Evolutionary conservation across 2,797 vertebrate genomes (phyloP).

Genomic region (Lepilemur septentrionalis): DNA sequence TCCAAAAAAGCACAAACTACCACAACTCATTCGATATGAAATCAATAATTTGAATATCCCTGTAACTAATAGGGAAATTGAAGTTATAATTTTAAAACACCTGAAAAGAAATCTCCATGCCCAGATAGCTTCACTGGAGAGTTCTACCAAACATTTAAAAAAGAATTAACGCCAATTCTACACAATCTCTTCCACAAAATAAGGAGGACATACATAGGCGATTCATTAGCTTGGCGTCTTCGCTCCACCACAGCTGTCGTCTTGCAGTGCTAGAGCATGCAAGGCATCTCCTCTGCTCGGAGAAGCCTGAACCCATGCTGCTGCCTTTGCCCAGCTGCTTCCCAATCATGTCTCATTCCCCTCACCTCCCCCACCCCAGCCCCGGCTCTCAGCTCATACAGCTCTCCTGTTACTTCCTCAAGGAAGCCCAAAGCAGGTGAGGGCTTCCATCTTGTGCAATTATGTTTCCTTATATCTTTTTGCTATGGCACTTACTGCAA

Average conservation of each 20-base stretch:
- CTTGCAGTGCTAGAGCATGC: background rate
- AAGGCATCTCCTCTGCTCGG: background rate
- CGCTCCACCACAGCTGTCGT: background rate
- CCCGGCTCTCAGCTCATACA: background rate
- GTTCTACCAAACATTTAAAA: background rate
- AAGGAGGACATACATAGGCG: background rate
- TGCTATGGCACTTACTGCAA: background rate
- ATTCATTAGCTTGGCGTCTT: background rate
- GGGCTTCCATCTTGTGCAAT: background rate
- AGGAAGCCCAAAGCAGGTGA: background rate
- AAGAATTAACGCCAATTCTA: background rate
- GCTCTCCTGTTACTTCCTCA: background rate
- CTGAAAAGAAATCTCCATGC: background rate
- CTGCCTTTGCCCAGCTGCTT: background rate
- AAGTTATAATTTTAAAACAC: background rate
- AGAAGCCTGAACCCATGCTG: background rate
- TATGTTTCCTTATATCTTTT: background rate
- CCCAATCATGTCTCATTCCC: background rate
- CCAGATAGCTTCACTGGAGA: background rate
- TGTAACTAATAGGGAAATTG: background rate
- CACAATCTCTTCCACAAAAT: background rate
- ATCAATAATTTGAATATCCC: background rate
- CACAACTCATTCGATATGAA: background rate
- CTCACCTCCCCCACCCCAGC: too few species aligned
- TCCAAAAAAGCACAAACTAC: background rate